Percentiles rank a stretch among this genome's conserved stretches.
These are phyloP conservation scores for Zaprionus lachaisei DNA, from an alignment of 1,140 invertebrate species.

Conservation along the genomic window DNA sequence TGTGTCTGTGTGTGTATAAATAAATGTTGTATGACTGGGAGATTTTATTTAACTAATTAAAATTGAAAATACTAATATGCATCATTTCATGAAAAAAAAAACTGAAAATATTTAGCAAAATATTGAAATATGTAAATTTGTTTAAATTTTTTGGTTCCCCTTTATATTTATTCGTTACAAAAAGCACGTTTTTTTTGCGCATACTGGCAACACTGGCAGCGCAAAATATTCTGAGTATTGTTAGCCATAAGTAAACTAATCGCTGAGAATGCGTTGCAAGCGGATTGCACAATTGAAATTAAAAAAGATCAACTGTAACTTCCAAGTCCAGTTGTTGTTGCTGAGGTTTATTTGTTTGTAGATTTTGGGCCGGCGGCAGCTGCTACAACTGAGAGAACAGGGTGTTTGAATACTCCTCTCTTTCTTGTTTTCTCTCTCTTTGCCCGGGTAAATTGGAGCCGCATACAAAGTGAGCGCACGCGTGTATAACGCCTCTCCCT, in stretches of 20 bases:
- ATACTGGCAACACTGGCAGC: constrained; percentile 37
- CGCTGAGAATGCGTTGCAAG: constrained; percentile 15
- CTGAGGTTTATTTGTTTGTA: constrained; percentile 17
- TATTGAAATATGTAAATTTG: background rate
- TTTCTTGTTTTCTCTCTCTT: constrained; percentile 9
- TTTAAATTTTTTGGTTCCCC: background rate
- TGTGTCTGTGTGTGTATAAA: too few relatives aligned
- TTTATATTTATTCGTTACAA: background rate
- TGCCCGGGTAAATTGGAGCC: constrained; percentile 47
- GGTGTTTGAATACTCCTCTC: background rate
- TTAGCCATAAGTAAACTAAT: constrained; percentile 19
- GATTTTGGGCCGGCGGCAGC: constrained; percentile 36
- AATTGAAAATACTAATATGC: background rate
- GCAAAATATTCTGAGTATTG: constrained; percentile 13
- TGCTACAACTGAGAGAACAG: constrained; percentile 27
- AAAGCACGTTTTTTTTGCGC: constrained; percentile 23
- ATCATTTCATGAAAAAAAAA: background rate
- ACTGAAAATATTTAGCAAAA: background rate
- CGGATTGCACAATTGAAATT: constrained; percentile 28
- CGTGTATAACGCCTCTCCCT: constrained; percentile 36
- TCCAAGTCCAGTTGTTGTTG: background rate
- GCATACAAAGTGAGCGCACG: constrained; percentile 44
- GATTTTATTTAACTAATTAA: background rate
- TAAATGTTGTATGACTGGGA: background rate
- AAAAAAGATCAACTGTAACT: constrained; percentile 23